Evolutionary conservation across 2,888 invertebrate species (phyloP), one percentile per base, ranked within the genome.

Genomic region (Phortica magna): DNA sequence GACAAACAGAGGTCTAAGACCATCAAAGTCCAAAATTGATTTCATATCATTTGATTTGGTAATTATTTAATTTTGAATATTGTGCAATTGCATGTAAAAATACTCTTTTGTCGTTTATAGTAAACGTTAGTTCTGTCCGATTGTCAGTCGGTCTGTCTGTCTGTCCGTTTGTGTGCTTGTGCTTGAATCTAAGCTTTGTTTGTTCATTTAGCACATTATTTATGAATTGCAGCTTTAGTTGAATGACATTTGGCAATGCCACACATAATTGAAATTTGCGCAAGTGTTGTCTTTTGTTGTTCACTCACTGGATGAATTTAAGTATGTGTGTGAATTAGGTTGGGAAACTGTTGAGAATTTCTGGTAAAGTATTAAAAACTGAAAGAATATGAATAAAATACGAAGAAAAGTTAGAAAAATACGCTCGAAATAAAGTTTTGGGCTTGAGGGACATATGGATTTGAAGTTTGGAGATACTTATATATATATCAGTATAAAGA

Each of bases 31-130:
- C 53, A 71, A 19, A 55, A 71, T 55, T 53, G 70, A 71, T 71
- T 53, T 53, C 31, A 53, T 71, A 31, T 71, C 70, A 71, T 71
- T 71, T 43, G 10, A 71, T 53, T 71, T 65, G 72, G 72, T 72
- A 77, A 75, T 75, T 75, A 75, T 73, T 75, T 68, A 75, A 67
- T 74, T 81, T 78, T 59, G 67, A 79, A 53, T 80, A 31, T 39
- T 79, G 82, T 75, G 75, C 75, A 84, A 84, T 83, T 80, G 77
- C 67, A 78, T 80, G 81, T 70, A 77, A 76, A 79, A 81, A 77
- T 71, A 64, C 61, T 65, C 76, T 48, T 7, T 61, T 61, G 17
- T 17, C 22, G 0, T 59, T 17, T 9, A 17, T 10, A 17, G 78
- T 75, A 31, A 59, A 59, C 65, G 22, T n/a, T 73, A 61, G 41